A percentile compares a stretch with the other conserved stretches of the same genome.
These are phyloP conservation scores for Lepus oiostolus DNA, from an alignment of 2,797 vertebrate genomes.

Conservation along the genomic window DNA sequence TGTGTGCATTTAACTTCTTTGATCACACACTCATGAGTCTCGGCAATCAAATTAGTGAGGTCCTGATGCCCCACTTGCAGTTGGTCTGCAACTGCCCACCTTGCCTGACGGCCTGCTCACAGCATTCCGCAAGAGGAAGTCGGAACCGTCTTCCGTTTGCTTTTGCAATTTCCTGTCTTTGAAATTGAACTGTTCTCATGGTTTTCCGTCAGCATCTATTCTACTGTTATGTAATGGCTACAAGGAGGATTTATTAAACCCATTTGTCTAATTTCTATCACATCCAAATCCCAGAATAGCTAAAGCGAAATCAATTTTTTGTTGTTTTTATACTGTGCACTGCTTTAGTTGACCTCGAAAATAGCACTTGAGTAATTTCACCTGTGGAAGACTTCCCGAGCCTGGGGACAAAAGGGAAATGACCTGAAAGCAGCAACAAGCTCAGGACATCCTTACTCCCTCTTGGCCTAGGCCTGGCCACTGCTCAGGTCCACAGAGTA, in stretches of 20 bases:
- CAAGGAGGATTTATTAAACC: not conserved
- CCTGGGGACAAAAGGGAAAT: no score
- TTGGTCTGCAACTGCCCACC: constrained; percentile 76
- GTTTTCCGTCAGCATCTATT: not conserved
- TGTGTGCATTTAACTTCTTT: constrained; percentile 76
- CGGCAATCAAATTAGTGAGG: constrained; percentile 81
- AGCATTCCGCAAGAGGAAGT: constrained; percentile 73
- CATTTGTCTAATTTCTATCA: not conserved
- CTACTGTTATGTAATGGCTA: not conserved
- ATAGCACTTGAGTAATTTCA: not conserved
- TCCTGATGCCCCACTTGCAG: constrained; percentile 67
- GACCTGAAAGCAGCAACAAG: not conserved
- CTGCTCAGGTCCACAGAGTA: not conserved
- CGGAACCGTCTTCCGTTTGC: constrained; percentile 14
- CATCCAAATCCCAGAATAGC: not conserved
- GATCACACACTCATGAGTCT: constrained; percentile 76
- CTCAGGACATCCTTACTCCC: not conserved
- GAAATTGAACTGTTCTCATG: not conserved
- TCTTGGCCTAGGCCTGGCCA: not conserved
- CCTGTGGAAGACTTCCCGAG: not conserved
- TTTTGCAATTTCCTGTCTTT: constrained; percentile 45
- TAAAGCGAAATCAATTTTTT: not conserved
- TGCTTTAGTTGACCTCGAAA: not conserved
- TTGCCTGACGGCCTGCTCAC: constrained; percentile 76
- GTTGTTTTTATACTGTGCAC: not conserved